Evolutionary conservation across 1,140 invertebrate species (phyloP), one percentile per base, ranked within the genome.

Genomic region (Pissodes strobi): DNA sequence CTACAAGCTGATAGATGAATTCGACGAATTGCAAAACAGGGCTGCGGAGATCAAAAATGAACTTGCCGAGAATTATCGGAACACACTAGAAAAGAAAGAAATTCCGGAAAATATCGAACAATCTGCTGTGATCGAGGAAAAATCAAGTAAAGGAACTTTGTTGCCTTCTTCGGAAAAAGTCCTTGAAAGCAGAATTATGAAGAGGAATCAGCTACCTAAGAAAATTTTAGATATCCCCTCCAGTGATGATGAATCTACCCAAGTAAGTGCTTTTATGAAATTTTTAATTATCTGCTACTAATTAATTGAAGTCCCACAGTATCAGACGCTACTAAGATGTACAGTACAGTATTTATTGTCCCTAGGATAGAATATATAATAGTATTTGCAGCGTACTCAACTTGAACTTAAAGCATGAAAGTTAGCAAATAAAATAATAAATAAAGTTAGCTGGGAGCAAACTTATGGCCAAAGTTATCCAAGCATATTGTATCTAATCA

Each of bases 1-100:
- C 70, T 87, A 78, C 67, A 84, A 84, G 75, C 70, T 85, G 22
- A 79, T 86, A 48, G 81, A 82, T 66, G 85, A 88, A 79, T 79
- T 83, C 27, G 85, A 87, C 68, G 84, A 86, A 67, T 69, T 88
- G 39, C 80, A 86, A 71, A 78, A 60, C 10, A 65, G 74, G 39
- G 43, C 71, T 12, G 23, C 25, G 2, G 71, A 72, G 39, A 74
- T 71, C 3, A 75, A 72, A 64, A 57, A 49, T 9, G 73, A 79
- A 48, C 23, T 78, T n/a, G 53, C 68, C n/a, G 61, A 58, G 12
- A 73, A 73, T 30, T 76, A 72, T 53, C 72, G 68, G 22, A 63
- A 70, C 64, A 72, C 58, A 0, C 67, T 64, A 52, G 70, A 63
- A 49, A 66, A 68, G 37, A 67, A 66, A 52, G 67, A 74, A 34